Evolutionary conservation across 1,140 invertebrate genomes (phyloP).

Genomic region (Heterodera carotae): DNA sequence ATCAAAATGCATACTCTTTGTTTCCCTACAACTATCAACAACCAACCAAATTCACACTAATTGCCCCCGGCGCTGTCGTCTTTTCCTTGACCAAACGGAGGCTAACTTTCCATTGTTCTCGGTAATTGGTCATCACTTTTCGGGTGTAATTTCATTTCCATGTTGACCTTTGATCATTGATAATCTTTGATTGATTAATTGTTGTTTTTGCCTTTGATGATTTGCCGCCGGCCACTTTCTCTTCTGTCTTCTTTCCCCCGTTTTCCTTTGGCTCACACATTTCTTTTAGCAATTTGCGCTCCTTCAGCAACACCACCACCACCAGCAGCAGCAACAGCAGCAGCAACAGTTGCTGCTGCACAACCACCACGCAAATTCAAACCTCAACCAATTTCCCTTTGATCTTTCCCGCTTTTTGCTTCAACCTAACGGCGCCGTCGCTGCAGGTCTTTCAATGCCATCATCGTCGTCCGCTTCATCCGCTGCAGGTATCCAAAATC

Average conservation of each 20-base stretch:
- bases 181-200: no score
- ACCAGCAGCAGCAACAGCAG: background rate
- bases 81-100: no score
- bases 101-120: no score
- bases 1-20: no score
- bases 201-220: no score
- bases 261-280: constrained; percentile 8
- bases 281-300: constrained; percentile 2
- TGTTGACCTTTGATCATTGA: no score
- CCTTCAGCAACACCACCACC: constrained; percentile 4
- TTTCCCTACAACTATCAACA: no score
- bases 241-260: background rate
- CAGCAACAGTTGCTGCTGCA: constrained; percentile 1
- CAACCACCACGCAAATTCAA: background rate
- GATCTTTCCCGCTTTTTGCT: constrained; percentile 13
- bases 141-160: no score
- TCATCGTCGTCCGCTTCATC: background rate
- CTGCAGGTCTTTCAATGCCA: background rate
- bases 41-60: no score
- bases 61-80: no score
- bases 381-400: background rate
- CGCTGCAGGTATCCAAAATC: background rate
- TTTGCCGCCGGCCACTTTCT: background rate
- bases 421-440: background rate
- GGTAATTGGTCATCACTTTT: no score